Conservation (phyloP, 2,888 invertebrate species). For the Philaethria dido region DNA sequence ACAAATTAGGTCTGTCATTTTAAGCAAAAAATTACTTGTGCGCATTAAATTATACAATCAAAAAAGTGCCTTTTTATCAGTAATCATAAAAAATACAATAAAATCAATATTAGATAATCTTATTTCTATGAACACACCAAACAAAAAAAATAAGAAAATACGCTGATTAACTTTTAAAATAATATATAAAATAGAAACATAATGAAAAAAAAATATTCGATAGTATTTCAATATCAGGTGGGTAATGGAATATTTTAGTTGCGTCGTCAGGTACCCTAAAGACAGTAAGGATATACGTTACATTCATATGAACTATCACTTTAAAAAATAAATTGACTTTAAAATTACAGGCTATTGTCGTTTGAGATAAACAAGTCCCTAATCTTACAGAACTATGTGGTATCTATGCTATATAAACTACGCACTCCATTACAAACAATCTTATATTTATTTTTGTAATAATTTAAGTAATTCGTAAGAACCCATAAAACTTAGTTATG, state of each 20-base stretch:
- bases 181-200: neutral
- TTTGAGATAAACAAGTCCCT: conserved; percentile 16
- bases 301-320: conserved; percentile 5
- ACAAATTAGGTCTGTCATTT: neutral
- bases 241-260: conserved; percentile 63
- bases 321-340: conserved; percentile 14
- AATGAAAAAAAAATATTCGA: conserved; percentile 10
- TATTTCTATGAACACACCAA: conserved; percentile 8
- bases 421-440: conserved; percentile 8
- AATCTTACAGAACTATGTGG: conserved; percentile 12
- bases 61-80: neutral
- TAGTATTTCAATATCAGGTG: conserved; percentile 47
- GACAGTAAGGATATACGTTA: conserved; percentile 1
- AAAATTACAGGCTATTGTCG: conserved; percentile 16
- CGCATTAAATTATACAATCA: neutral
- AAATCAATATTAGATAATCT: neutral
- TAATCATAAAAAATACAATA: neutral
- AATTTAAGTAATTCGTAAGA: conserved; percentile 12
- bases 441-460: conserved; percentile 1
- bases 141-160: neutral
- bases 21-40: neutral
- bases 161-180: neutral
- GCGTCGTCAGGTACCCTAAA: conserved; percentile 59
- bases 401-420: conserved; percentile 16
- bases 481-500: conserved; percentile 1